phyloP scores from a whole-genome alignment of 2,797 vertebrate species.

The Botia almorhae region DNA sequence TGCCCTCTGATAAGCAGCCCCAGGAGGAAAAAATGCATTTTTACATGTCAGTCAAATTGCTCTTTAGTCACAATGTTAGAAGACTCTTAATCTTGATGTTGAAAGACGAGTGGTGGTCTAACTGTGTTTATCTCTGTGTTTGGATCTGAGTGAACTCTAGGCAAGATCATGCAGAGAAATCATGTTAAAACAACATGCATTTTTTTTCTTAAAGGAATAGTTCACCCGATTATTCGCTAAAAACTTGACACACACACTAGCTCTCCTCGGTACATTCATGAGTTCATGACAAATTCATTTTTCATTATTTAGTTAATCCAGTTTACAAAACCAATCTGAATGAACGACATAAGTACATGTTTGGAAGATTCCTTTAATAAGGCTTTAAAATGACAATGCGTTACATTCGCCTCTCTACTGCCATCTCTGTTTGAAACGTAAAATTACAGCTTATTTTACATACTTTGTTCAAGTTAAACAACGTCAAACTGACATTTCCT shows the following conservation, averaged over 20 bases:
- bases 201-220: constrained; percentile 1
- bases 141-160: constrained; percentile 26
- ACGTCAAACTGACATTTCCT: no score
- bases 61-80: constrained; percentile 16
- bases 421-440: no score
- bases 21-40: constrained; percentile 37
- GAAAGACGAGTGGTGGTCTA: constrained; percentile 32
- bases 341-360: no score
- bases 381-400: no score
- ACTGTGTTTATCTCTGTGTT: constrained; percentile 57
- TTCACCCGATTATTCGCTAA: background rate
- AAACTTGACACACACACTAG: background rate
- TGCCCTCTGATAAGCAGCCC: constrained; percentile 64
- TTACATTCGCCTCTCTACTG: no score
- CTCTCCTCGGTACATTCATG: background rate
- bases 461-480: no score
- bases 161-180: background rate
- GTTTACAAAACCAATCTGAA: no score
- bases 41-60: constrained; percentile 50
- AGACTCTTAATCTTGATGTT: constrained; percentile 46
- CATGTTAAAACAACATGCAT: constrained; percentile 6
- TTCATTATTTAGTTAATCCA: background rate
- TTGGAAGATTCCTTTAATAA: no score
- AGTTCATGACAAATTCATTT: background rate
- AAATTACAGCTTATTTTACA: no score